These are phyloP conservation scores for Trichomalopsis sarcophagae DNA, from an alignment of 1,140 invertebrate genomes.

Conservation along the genomic window DNA sequence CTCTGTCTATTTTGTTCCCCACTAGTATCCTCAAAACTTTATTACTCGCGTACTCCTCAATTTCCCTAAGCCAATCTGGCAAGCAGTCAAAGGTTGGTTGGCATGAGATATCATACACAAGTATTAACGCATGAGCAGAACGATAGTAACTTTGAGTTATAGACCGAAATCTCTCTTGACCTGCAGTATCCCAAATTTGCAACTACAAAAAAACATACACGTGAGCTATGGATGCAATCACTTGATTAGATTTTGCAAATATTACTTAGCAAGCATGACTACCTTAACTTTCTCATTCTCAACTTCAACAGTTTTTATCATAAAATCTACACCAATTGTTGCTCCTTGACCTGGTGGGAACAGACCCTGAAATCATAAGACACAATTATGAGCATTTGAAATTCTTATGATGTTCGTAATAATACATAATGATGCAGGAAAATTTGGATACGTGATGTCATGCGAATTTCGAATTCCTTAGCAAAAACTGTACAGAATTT, in stretches of 20 bases:
- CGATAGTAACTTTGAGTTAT: slow-evolving; percentile 99
- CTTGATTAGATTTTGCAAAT: not conserved
- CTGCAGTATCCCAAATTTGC: slow-evolving; percentile 98
- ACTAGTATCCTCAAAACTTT: slow-evolving; percentile 95
- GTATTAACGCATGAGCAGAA: slow-evolving; percentile 96
- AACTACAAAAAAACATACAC: slow-evolving; percentile 79
- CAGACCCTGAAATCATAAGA: slow-evolving; percentile 79
- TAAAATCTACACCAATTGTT: slow-evolving; percentile 99
- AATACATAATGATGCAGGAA: not conserved
- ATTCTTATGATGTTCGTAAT: not conserved
- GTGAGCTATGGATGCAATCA: slow-evolving; percentile 15
- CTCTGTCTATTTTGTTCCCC: slow-evolving; percentile 96
- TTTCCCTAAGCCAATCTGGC: slow-evolving; percentile 96
- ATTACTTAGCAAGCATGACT: slow-evolving; percentile 53
- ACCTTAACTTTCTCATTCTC: slow-evolving; percentile 99
- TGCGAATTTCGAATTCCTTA: too few species aligned
- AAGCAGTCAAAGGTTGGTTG: slow-evolving; percentile 97
- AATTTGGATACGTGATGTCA: too few species aligned
- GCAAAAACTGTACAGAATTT: not conserved
- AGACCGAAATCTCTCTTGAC: slow-evolving; percentile 97
- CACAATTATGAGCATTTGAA: not conserved
- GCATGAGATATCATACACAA: slow-evolving; percentile 98
- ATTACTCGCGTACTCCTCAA: slow-evolving; percentile 96
- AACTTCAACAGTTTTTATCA: slow-evolving; percentile 99
- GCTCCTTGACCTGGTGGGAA: slow-evolving; percentile 98